Percentiles rank a stretch among this genome's conserved stretches.
Evolutionary conservation across 2,888 invertebrate species (phyloP).

Genomic region (Deroplatys truncata): DNA sequence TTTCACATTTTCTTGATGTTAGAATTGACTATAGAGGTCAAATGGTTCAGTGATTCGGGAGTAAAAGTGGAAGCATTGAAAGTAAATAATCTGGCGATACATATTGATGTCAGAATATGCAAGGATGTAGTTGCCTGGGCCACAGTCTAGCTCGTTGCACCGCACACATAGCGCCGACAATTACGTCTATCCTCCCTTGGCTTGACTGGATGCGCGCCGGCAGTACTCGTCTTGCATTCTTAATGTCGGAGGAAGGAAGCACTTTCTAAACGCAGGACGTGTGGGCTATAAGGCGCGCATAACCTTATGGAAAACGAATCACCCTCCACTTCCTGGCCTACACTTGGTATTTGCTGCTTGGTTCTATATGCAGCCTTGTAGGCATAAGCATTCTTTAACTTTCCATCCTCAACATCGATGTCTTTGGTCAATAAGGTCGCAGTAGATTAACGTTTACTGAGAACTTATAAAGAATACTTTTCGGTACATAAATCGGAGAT

Average conservation of each 20-base stretch:
- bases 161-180: not conserved
- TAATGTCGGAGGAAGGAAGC: slow-evolving; percentile 2
- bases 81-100: no score
- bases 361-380: not conserved
- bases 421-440: no score
- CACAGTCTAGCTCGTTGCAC: not conserved
- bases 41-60: no score
- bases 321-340: not conserved
- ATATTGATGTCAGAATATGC: no score
- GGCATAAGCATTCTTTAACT: not conserved
- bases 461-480: no score
- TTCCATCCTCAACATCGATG: no score
- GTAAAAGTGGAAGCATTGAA: no score
- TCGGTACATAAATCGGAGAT: no score
- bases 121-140: not conserved
- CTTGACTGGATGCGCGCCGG: not conserved
- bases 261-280: not conserved
- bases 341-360: not conserved
- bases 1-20: no score
- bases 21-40: no score
- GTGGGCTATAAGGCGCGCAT: not conserved
- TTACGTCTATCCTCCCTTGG: not conserved
- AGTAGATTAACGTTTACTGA: no score
- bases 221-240: not conserved
- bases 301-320: not conserved